Conservation (phyloP, 2,888 invertebrate species). For the Adineta ricciae region DNA sequence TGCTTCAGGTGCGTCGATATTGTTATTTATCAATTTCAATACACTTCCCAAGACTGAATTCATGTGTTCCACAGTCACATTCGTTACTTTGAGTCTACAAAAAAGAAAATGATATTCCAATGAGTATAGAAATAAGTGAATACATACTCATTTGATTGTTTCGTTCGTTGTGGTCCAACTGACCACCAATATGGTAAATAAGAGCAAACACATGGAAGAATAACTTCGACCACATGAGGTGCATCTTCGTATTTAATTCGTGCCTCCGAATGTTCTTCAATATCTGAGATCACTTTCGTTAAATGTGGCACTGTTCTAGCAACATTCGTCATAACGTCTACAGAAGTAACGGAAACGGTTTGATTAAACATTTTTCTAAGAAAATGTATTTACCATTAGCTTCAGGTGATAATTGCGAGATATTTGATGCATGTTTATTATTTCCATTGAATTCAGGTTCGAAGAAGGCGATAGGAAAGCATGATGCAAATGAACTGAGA, state of each 20-base stretch:
- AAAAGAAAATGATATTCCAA: not conserved
- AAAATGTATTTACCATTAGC: not conserved
- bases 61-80: slow-evolving; percentile 95
- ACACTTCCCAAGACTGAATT: slow-evolving; percentile 89
- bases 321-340: slow-evolving; percentile 65
- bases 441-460: slow-evolving; percentile 93
- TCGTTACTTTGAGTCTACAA: slow-evolving; percentile 77
- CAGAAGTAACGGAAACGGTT: not conserved
- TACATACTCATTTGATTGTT: not conserved
- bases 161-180: not conserved
- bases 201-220: slow-evolving; percentile 78
- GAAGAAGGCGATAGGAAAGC: slow-evolving; percentile 93
- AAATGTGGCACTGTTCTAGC: slow-evolving; percentile 83
- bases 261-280: slow-evolving; percentile 85
- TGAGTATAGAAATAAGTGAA: not conserved
- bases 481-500: slow-evolving; percentile 91
- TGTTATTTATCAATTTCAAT: slow-evolving; percentile 83
- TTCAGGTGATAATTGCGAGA: slow-evolving; percentile 14
- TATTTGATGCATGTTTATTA: slow-evolving; percentile 69
- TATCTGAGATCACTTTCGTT: slow-evolving; percentile 77
- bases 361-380: too few species aligned
- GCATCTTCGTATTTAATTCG: slow-evolving; percentile 79
- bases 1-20: slow-evolving; percentile 85
- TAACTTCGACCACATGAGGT: slow-evolving; percentile 91
- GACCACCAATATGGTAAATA: slow-evolving; percentile 37